Evolutionary conservation across 2,113 vertebrate genomes (phyloP).

Genomic region (Capreolus pygargus): DNA sequence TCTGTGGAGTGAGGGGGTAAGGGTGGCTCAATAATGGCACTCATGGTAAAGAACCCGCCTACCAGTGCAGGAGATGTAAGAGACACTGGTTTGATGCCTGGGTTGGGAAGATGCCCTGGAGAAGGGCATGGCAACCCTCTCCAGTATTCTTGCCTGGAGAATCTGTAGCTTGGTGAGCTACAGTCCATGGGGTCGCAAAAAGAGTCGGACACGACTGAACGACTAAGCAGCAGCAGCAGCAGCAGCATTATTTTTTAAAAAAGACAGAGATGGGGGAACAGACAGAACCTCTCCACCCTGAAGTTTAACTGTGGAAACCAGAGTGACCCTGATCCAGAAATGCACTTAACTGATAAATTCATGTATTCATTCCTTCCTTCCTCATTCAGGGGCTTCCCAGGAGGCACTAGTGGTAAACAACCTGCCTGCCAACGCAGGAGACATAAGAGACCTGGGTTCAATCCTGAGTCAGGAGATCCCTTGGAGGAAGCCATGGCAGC

Average conservation of each 20-base stretch:
- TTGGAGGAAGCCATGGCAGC: not conserved
- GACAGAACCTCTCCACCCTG: not conserved
- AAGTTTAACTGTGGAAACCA: not conserved
- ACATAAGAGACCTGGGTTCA: not conserved
- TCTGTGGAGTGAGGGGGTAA: constrained; percentile 26
- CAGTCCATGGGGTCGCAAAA: not conserved
- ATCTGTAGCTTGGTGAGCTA: not conserved
- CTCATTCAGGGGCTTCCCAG: not conserved
- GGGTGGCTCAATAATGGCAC: not conserved
- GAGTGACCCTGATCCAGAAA: not conserved
- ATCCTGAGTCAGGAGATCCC: not conserved
- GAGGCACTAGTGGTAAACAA: not conserved
- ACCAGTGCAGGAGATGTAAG: rapidly evolving
- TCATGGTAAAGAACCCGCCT: not conserved
- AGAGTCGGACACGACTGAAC: not conserved
- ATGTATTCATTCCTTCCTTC: not conserved
- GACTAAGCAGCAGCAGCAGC: not conserved
- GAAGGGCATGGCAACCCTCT: not conserved
- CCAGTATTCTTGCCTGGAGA: not conserved
- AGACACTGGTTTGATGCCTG: not conserved
- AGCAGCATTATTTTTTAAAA: not conserved
- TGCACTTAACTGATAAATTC: not conserved
- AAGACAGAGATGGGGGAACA: not conserved
- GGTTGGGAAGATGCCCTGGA: not conserved
- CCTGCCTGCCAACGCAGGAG: not conserved